phyloP scores from a whole-genome alignment of 2,888 invertebrate genomes.

The Catocala nupta region DNA sequence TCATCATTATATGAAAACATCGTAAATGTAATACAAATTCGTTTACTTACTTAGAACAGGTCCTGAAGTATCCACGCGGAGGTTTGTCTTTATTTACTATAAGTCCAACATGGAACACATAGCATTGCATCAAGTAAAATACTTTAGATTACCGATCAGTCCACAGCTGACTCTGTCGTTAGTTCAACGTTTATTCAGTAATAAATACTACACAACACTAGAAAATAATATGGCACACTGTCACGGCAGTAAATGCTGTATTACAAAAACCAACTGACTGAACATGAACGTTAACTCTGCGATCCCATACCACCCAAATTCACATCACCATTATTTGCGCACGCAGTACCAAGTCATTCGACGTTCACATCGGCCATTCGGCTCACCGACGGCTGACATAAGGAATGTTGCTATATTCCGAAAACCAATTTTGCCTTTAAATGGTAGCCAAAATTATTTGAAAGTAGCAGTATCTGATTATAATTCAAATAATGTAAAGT shows the following conservation, averaged over 20 bases:
- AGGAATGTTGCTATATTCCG: constrained; percentile 41
- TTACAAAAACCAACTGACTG: constrained; percentile 31
- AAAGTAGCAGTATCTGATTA: background rate
- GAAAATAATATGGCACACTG: constrained; percentile 54
- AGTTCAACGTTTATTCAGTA: constrained; percentile 43
- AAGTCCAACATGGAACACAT: constrained; percentile 68
- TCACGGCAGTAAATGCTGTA: constrained; percentile 43
- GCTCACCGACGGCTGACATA: constrained; percentile 48
- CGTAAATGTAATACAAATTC: constrained; percentile 14
- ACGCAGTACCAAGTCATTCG: constrained; percentile 53
- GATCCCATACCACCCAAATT: constrained; percentile 53
- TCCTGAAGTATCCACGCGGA: constrained; percentile 35
- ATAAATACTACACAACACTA: constrained; percentile 54
- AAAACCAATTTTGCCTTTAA: constrained; percentile 6
- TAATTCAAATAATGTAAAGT: no score
- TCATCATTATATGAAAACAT: constrained; percentile 15
- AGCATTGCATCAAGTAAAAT: constrained; percentile 65
- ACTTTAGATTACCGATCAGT: constrained; percentile 62
- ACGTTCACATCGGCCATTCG: constrained; percentile 56
- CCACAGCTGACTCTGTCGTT: constrained; percentile 59
- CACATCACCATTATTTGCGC: constrained; percentile 67
- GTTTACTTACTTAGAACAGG: constrained; percentile 46
- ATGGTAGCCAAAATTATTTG: no score
- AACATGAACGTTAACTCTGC: constrained; percentile 44
- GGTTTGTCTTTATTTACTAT: constrained; percentile 64